phyloP scores from a whole-genome alignment of 2,113 vertebrate species.

The Saccopteryx bilineata region DNA sequence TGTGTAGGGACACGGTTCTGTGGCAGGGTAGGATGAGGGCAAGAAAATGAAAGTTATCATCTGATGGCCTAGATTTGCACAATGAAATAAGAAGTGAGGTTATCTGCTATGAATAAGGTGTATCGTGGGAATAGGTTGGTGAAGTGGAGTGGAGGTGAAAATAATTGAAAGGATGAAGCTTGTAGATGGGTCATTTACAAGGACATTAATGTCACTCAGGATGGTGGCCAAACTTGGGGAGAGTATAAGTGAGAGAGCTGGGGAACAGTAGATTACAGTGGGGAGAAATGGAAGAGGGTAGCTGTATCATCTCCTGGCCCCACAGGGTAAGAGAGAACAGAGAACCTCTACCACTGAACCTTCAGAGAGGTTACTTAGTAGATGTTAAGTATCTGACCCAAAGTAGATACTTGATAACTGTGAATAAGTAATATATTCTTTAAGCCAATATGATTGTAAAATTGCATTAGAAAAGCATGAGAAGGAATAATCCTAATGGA shows the following conservation, averaged over 20 bases:
- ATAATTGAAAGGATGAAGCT: background rate
- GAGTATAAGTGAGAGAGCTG: background rate
- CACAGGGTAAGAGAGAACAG: background rate
- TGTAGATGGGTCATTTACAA: slow-evolving; percentile 16
- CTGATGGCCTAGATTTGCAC: slow-evolving; percentile 8
- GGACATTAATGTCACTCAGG: slow-evolving; percentile 27
- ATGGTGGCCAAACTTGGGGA: background rate
- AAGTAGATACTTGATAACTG: slow-evolving; percentile 31
- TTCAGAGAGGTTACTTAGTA: background rate
- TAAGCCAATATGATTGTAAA: slow-evolving; percentile 6
- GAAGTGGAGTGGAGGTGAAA: slow-evolving; percentile 2
- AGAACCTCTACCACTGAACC: background rate
- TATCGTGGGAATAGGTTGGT: background rate
- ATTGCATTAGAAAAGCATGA: slow-evolving; percentile 6
- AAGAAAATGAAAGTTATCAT: slow-evolving; percentile 45
- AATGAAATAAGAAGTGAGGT: slow-evolving; percentile 25
- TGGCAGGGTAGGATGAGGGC: background rate
- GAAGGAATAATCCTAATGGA: background rate
- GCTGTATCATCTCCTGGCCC: background rate
- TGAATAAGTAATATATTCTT: slow-evolving; percentile 32
- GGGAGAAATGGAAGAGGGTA: background rate
- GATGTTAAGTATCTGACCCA: slow-evolving; percentile 20
- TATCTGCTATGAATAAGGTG: slow-evolving; percentile 24
- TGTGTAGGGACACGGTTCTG: background rate
- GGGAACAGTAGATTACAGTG: background rate